These are phyloP conservation scores for Ramazzottius varieornatus DNA, from an alignment of 2,888 invertebrate genomes.

Conservation along the genomic window DNA sequence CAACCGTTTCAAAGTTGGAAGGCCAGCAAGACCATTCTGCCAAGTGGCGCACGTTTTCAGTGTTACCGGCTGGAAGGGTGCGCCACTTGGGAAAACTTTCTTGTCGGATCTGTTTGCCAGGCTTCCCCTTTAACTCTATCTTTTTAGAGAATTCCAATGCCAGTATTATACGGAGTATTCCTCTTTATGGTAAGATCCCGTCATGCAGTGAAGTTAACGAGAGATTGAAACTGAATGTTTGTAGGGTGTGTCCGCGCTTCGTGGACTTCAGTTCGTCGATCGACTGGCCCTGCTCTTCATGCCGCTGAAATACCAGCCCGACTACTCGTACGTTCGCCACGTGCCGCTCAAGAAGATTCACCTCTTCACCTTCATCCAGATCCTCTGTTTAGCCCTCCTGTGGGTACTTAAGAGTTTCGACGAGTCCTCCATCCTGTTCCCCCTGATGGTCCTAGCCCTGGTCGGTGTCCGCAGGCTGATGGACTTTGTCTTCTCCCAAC, in stretches of 20 bases:
- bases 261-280: constrained; percentile 42
- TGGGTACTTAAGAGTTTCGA: constrained; percentile 84
- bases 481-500: constrained; percentile 63
- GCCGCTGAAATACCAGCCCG: constrained; percentile 95
- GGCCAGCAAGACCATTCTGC: too few relatives aligned
- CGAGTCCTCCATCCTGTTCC: constrained; percentile 72
- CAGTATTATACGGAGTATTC: background rate
- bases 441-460: constrained; percentile 91
- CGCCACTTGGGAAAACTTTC: too few relatives aligned
- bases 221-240: background rate
- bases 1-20: background rate
- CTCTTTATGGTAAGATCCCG: background rate
- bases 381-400: constrained; percentile 53
- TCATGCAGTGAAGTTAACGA: too few relatives aligned
- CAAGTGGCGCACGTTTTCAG: too few relatives aligned
- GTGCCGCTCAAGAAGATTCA: constrained; percentile 76
- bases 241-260: background rate
- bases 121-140: too few relatives aligned
- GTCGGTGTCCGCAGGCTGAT: constrained; percentile 74
- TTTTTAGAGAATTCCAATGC: constrained; percentile 1
- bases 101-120: too few relatives aligned
- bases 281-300: constrained; percentile 79
- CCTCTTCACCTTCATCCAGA: constrained; percentile 62
- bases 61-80: too few relatives aligned
- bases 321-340: constrained; percentile 85